These are phyloP conservation scores for Maniola hyperantus DNA, from an alignment of 2,888 invertebrate genomes.

Conservation along the genomic window DNA sequence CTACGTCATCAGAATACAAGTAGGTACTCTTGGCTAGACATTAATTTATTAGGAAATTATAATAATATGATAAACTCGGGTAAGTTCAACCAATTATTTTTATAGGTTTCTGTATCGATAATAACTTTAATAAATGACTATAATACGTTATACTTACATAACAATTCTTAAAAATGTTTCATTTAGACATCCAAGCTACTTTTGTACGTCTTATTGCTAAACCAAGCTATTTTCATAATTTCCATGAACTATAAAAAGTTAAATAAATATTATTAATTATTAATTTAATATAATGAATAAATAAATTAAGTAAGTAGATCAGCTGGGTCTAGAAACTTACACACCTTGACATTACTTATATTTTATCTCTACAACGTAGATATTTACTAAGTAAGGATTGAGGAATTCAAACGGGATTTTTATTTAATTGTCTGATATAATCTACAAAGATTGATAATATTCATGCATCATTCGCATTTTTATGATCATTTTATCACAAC, in stretches of 20 bases:
- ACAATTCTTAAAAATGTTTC: not conserved
- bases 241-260: not conserved
- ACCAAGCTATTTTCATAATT: no score
- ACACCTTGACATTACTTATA: no score
- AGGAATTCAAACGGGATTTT: no score
- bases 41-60: slow-evolving; percentile 23
- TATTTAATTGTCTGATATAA: no score
- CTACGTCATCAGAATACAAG: not conserved
- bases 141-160: not conserved
- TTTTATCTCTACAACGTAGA: no score
- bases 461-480: not conserved
- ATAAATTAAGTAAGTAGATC: no score
- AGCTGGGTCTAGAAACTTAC: no score
- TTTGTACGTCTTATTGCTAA: no score
- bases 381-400: no score
- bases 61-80: slow-evolving; percentile 3
- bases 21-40: slow-evolving; percentile 20
- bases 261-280: not conserved
- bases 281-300: no score
- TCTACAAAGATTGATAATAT: no score
- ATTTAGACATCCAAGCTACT: no score
- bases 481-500: not conserved
- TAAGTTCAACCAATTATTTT: slow-evolving; percentile 8
- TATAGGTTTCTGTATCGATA: not conserved
- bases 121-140: not conserved